A percentile compares a stretch with the other conserved stretches of the same genome.
phyloP scores from a whole-genome alignment of 1,140 invertebrate genomes.

The Polyergus mexicanus region DNA sequence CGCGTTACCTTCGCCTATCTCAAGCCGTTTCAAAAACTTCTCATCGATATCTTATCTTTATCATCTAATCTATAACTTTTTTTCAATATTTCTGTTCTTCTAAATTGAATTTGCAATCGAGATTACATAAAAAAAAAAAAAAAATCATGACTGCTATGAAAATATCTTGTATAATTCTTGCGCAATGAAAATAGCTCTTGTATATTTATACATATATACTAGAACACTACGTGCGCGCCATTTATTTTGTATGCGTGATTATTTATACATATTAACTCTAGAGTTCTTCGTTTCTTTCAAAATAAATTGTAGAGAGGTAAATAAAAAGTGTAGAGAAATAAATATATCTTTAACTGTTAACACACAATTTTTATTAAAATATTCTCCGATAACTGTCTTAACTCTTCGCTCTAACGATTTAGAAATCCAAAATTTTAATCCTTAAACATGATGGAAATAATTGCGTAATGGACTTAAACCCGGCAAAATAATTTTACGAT shows the following conservation, averaged over 20 bases:
- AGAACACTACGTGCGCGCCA: no score
- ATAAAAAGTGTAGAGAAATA: neutral
- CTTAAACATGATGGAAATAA: neutral
- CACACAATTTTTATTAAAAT: conserved; percentile 19
- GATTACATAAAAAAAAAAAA: no score
- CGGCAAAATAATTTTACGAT: conserved; percentile 44
- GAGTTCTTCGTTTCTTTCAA: no score
- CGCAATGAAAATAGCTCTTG: no score
- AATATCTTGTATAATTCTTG: neutral
- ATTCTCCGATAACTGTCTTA: neutral
- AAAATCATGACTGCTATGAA: neutral
- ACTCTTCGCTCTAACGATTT: neutral
- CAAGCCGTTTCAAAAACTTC: conserved; percentile 1
- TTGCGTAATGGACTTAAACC: conserved; percentile 4
- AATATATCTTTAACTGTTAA: conserved; percentile 1
- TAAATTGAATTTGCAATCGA: neutral
- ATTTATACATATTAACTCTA: no score
- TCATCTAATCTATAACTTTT: conserved; percentile 6
- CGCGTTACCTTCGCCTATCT: conserved; percentile 46
- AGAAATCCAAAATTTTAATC: conserved; percentile 13
- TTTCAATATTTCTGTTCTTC: neutral
- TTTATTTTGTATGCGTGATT: no score
- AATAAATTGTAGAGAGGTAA: neutral
- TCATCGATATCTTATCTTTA: neutral
- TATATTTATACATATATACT: neutral